Conservation (phyloP, 2,797 vertebrate species). For the Distichodus sexfasciatus region DNA sequence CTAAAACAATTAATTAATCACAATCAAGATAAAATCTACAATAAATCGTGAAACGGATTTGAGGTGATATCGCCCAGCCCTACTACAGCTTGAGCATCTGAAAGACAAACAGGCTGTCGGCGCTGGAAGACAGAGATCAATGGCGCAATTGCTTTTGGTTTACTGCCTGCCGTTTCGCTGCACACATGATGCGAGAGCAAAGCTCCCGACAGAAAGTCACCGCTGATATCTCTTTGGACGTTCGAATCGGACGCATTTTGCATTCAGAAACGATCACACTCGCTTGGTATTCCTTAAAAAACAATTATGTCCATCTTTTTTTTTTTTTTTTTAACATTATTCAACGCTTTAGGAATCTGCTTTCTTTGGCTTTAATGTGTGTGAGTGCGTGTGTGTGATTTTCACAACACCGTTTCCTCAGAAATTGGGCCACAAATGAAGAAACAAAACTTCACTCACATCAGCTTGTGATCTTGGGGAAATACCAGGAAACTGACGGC, state of each 20-base stretch:
- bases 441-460: not conserved
- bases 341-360: no score
- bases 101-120: constrained; percentile 5
- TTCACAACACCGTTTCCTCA: no score
- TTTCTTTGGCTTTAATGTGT: no score
- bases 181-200: constrained; percentile 30
- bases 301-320: not conserved
- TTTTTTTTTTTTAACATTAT: no score
- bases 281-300: not conserved
- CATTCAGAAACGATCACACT: not conserved
- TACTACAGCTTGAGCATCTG: constrained; percentile 12
- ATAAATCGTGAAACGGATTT: no score
- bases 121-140: constrained; percentile 29
- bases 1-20: no score
- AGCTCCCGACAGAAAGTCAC: constrained; percentile 9
- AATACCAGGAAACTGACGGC: not conserved
- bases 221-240: not conserved
- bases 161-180: constrained; percentile 29
- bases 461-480: not conserved
- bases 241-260: not conserved
- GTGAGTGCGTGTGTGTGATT: no score
- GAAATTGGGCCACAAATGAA: not conserved
- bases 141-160: constrained; percentile 8
- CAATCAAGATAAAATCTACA: no score
- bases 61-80: no score